A percentile compares a stretch with the other conserved stretches of the same genome.
phyloP scores from a whole-genome alignment of 23 tunicate genomes.

The Halocynthia roretzi region DNA sequence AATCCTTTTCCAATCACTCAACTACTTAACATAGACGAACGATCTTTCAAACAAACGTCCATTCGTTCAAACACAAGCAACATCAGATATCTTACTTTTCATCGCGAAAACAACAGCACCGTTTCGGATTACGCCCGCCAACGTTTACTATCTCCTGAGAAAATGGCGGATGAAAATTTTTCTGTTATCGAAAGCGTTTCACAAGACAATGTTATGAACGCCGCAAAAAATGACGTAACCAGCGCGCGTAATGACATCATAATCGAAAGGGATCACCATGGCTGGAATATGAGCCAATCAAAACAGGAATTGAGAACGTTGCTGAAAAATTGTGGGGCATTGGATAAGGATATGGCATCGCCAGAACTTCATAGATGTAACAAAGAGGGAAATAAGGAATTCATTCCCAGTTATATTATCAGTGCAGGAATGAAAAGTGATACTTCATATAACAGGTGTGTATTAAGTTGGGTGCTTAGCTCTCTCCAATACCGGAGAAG shows the following conservation, averaged over 20 bases:
- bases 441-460: no score
- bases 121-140: constrained; percentile 1
- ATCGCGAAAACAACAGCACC: background rate
- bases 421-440: no score
- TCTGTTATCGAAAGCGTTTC: background rate
- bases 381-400: no score
- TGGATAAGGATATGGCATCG: no score
- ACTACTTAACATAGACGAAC: background rate
- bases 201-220: background rate
- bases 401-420: no score
- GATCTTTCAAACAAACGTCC: no score
- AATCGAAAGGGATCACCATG: background rate
- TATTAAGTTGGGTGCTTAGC: no score
- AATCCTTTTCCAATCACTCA: background rate
- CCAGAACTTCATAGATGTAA: no score
- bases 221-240: background rate
- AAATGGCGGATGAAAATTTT: background rate
- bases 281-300: background rate
- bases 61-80: background rate
- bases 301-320: background rate
- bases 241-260: background rate
- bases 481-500: no score
- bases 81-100: background rate
- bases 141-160: background rate
- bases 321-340: background rate